Evolutionary conservation across 2,113 vertebrate genomes (phyloP).

Genomic region (Xenopus borealis): DNA sequence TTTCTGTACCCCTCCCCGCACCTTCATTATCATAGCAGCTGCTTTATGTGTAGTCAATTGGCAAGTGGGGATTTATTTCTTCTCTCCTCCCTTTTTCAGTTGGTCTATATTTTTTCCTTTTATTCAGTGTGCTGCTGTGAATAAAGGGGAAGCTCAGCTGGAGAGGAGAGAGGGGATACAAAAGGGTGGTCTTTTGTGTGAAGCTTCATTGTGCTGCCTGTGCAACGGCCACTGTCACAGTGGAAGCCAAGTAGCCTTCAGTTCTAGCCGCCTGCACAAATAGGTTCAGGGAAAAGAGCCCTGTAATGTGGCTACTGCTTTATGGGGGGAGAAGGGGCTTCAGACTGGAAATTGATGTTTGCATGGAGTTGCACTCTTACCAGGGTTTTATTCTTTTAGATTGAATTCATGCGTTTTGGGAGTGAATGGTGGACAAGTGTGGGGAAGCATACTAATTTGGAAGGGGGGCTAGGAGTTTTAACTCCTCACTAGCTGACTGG

Average conservation of each 20-base stretch:
- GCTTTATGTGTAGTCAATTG: too few relatives aligned
- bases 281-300: conserved; percentile 42
- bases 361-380: conserved; percentile 69
- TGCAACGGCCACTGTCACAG: conserved; percentile 22
- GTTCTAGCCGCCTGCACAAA: conserved; percentile 48
- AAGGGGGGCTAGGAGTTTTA: too few relatives aligned
- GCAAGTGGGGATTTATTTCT: conserved; percentile 46
- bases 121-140: conserved; percentile 11
- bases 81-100: not conserved
- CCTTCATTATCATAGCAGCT: too few relatives aligned
- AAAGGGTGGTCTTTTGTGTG: conserved; percentile 77
- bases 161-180: conserved; percentile 62
- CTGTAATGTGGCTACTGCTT: conserved; percentile 34
- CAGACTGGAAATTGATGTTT: conserved; percentile 56
- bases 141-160: conserved; percentile 68
- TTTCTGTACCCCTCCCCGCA: too few relatives aligned
- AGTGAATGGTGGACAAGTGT: too few relatives aligned
- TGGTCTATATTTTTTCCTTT: conserved; percentile 43
- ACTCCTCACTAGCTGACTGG: too few relatives aligned
- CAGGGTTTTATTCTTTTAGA: too few relatives aligned
- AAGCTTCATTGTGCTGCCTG: conserved; percentile 53
- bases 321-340: conserved; percentile 51
- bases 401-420: too few relatives aligned
- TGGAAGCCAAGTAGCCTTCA: conserved; percentile 52
- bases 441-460: too few relatives aligned